Evolutionary conservation across 2,888 invertebrate species (phyloP), one percentile per base, ranked within the genome.

Genomic region (Drosophila emarginata): DNA sequence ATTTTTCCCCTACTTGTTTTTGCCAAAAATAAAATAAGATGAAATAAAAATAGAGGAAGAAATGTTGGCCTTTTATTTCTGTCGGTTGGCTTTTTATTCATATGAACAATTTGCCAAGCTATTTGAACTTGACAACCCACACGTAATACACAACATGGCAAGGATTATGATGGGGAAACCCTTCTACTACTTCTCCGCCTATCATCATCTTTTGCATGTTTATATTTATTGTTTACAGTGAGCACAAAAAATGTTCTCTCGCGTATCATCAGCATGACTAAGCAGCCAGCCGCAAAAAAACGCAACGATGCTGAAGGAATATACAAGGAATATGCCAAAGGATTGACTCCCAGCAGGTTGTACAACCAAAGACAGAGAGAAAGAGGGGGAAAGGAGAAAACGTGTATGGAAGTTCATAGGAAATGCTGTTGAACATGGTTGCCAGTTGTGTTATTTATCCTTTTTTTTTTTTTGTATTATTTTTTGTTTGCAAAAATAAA

Each of bases 251-350:
- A 73, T 72, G 62, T 77, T 59, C 26, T 39, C 39, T 67, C 70
- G 66, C 77, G 66, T 75, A 77, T 78, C 52, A 79, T 78, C 50
- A 72, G 71, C 80, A 80, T 81, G 84, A 80, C 81, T 80, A 83
- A 80, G 81, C 80, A 80, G 64, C 64, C 58, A 56, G 28, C 59
- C 67, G 32, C 39, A 59, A 50, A 37, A 61, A 52, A 45, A 56
- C 61, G 59, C 82, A 78, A 53, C 74, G 82, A 78, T 77, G 85
- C 72, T 72, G 69, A 82, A 78, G 74, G 65, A 76, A 78, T 68
- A 64, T 72, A 11, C n/a, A 74, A 72, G 64, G 72, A 72, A 78
- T 74, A 78, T 80, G 77, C 45, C 59, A 69, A 54, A 72, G 72
- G 57, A 71, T 71, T 66, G 72, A 45, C 66, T 52, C 39, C 12